Base-by-base conservation (phyloP, 2,113 vertebrate genomes). In the Cyanistes caeruleus region DNA sequence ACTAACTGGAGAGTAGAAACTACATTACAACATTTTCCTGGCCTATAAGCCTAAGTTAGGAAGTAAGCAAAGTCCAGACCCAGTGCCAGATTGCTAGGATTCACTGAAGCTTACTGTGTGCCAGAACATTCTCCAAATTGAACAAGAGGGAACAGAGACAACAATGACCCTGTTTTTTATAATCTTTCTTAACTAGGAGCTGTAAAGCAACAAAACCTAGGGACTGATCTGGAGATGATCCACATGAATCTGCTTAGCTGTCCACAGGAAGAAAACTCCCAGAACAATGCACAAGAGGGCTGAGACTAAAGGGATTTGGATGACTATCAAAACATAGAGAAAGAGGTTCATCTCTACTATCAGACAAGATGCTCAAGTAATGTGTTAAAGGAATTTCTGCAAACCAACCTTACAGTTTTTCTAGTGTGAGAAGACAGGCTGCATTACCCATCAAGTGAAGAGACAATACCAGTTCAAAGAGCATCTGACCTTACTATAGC, bases 1-100 rank as follows among this genome's bases (percentile, higher is more conserved):
- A 96, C 92, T 97, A 96, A 95, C 94, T 95, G 95, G 94, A 97
- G 95, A 96, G 97, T 90, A 98, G 95, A 97, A 97, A 97, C 85
- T 88, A 63, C 94, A 98, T 98, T 98, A 98, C 97, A 98, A 97
- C 96, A 98, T 98, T 98, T 98, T 98, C 98, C 98, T 98, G 98
- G 98, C 97, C 97, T 94, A 85, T 82, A 93, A 97, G 89, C 65
- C 86, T 65, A 77, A 87, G 76, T 90, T 95, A 97, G 97, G 97
- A 98, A 98, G 97, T 95, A 96, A 97, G 97, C 76, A 95, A 97
- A 98, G 94, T 82, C 96, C 91, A 97, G 75, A 96, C 72, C 65
- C 52, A 73, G 93, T 85, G 98, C 98, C 98, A 98, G 96, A 98
- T 98, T 44, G 76, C 97, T 84, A 90, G 84, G 91, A 96, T 83